Evolutionary conservation across 1,140 invertebrate genomes (phyloP), one percentile per base, ranked within the genome.

Genomic region (Rhizoglyphus robini): DNA sequence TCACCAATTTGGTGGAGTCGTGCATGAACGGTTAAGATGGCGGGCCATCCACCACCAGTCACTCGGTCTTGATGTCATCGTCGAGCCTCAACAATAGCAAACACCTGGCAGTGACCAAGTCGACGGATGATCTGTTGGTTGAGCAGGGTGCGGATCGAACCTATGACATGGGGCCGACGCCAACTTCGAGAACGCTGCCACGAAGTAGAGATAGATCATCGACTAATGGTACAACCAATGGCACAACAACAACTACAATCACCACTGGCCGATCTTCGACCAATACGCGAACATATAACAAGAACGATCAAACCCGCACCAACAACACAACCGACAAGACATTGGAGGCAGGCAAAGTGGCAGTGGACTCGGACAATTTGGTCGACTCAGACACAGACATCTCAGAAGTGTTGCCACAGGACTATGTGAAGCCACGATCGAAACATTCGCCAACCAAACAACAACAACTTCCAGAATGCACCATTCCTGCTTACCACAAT

Each of bases 211-310:
- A 8, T 23, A 54, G 15, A 41, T 18, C 36, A 41, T 41, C n/a
- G 18, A 41, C 18, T 41, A 41, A 11, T 41, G 36, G 36, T 41
- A 8, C 36, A 41, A 60, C 58, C 15, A 60, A 2, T 8, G 31
- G 20, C 18, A 59, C 57, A 20, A 59, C 57, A 29, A 27, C 57
- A 38, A 23, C 5, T 29, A 59, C 57, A 32, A 46, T 60, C 48
- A 2, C 18, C 18, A 41, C 36, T 27, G 51, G 51, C 8, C 51
- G 51, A 54, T 27, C 51, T 11, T 54, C 51, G 15, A 27, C 51
- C 29, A 27, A 60, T 60, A 15, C 15, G n/a, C 27, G 58, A n/a
- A 60, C 58, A 34, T 60, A 60, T 46, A 60, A 60, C 36, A 60
- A 60, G 27, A 60, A 60, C 23, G 58, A 60, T 27, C 3, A 8